Evolutionary conservation across 2,113 vertebrate species (phyloP), one percentile per base, ranked within the genome.

Genomic region (Dicrurus megarhynchus): DNA sequence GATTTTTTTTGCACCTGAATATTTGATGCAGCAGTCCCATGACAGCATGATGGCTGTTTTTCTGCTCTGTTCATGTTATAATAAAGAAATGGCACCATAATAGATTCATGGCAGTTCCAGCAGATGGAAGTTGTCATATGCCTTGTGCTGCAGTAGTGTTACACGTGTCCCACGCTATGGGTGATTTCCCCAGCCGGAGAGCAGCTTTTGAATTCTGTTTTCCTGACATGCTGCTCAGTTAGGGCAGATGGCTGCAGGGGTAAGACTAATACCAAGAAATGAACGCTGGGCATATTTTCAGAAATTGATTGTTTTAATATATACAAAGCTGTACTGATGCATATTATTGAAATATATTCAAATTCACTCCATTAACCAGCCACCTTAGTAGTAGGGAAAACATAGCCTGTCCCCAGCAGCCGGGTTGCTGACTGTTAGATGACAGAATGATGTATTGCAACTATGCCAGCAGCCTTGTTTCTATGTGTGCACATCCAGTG

Each of bases 301-400:
- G 80, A 83, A 69, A 32, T 2, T 2, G 53, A 77, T 89, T 81
- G 86, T 98, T 98, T 98, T 98, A 98, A 98, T 98, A 95, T 97
- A 98, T 98, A 98, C 98, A 98, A 98, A 98, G 98, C 98, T 97
- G 22, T 96, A 52, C 87, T 84, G 73, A 90, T 95, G 56, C 78
- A 49, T 96, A 95, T 95, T 69, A 57, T 73, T 97, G 75, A 94
- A 93, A 67, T 49, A 75, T 87, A 95, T 32, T 97, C 95, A 97
- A 98, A 97, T 96, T 98, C 98, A 98, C 98, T 98, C 98, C 98
- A 88, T 94, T 97, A 97, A 97, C 87, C 95, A 97, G 95, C 97
- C 90, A 94, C 94, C 93, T n/a, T 97, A 98, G 97, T 91, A 92
- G 95, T 96, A 98, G 98, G 98, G 93, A 98, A 95, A 95, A 94